These are phyloP conservation scores for Zaprionus davidi DNA, from an alignment of 1,140 invertebrate species.

Conservation along the genomic window DNA sequence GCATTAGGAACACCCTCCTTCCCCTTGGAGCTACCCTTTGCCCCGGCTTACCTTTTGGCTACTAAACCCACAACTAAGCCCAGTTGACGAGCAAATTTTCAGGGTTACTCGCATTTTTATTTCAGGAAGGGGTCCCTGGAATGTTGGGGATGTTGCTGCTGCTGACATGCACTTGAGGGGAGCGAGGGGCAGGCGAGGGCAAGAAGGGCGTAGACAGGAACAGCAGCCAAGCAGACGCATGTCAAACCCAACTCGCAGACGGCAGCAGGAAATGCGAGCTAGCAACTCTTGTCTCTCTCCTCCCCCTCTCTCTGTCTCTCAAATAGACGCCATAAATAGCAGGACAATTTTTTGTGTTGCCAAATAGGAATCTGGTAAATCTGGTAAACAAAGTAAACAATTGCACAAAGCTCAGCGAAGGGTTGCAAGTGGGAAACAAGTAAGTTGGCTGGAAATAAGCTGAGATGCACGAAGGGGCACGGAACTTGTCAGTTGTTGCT, in stretches of 20 bases:
- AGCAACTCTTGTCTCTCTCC: not conserved
- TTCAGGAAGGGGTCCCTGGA: not conserved
- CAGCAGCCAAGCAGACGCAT: slow-evolving; percentile 27
- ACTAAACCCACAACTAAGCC: slow-evolving; percentile 46
- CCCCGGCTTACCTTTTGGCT: slow-evolving; percentile 9
- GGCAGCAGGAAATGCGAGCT: slow-evolving; percentile 2
- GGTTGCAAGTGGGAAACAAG: slow-evolving; percentile 17
- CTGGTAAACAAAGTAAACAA: slow-evolving; percentile 54
- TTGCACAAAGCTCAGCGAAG: slow-evolving; percentile 26
- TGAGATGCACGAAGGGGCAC: slow-evolving; percentile 10
- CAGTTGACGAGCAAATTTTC: slow-evolving; percentile 49
- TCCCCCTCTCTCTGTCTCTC: not conserved
- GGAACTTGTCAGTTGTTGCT: slow-evolving; percentile 47
- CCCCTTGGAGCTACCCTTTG: not conserved
- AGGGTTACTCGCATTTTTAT: slow-evolving; percentile 44
- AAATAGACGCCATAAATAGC: slow-evolving; percentile 29
- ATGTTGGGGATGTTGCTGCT: slow-evolving; percentile 11
- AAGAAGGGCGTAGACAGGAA: not conserved
- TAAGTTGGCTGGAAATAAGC: slow-evolving; percentile 16
- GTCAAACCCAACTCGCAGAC: slow-evolving; percentile 36
- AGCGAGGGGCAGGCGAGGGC: not conserved
- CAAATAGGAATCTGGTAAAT: slow-evolving; percentile 52
- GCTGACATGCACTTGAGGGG: slow-evolving; percentile 46
- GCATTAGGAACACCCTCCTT: slow-evolving; percentile 16
- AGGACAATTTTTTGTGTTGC: slow-evolving; percentile 33